phyloP scores from a whole-genome alignment of 92 coral and sea anemone genomes.

The Anthopleura xanthogrammica region DNA sequence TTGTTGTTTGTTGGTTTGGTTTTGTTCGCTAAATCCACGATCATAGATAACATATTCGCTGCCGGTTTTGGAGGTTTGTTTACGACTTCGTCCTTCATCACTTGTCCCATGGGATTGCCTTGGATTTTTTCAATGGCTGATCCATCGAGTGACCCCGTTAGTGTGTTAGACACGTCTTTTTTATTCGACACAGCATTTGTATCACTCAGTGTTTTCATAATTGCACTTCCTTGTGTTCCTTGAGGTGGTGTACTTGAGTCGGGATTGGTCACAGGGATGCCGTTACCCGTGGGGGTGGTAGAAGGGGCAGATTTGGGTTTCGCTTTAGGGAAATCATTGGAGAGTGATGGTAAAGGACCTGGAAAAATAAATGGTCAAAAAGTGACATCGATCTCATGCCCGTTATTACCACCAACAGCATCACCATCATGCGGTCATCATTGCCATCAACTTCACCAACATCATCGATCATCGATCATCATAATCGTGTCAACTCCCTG shows the following conservation, averaged over 20 bases:
- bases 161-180: not conserved
- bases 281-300: constrained; percentile 35
- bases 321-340: constrained; percentile 1
- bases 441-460: too few species aligned
- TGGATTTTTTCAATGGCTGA: constrained; percentile 4
- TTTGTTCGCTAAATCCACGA: constrained; percentile 8
- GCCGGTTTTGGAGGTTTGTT: constrained; percentile 3
- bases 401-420: not conserved
- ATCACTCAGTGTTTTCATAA: not conserved
- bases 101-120: not conserved
- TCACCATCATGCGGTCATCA: not conserved
- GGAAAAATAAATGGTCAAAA: not conserved
- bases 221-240: not conserved
- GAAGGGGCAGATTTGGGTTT: constrained; percentile 9
- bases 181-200: not conserved
- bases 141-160: not conserved
- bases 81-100: not conserved
- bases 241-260: not conserved
- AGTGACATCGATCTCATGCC: not conserved
- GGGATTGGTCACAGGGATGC: constrained; percentile 8
- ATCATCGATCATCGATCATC: too few species aligned
- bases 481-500: too few species aligned
- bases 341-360: constrained; percentile 29
- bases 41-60: constrained; percentile 1
- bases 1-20: constrained; percentile 1